A percentile compares a stretch with the other conserved stretches of the same genome.
Evolutionary conservation across 53 echinoderm and acorn worm species (phyloP).

Genomic region (Actinopyga echinites): DNA sequence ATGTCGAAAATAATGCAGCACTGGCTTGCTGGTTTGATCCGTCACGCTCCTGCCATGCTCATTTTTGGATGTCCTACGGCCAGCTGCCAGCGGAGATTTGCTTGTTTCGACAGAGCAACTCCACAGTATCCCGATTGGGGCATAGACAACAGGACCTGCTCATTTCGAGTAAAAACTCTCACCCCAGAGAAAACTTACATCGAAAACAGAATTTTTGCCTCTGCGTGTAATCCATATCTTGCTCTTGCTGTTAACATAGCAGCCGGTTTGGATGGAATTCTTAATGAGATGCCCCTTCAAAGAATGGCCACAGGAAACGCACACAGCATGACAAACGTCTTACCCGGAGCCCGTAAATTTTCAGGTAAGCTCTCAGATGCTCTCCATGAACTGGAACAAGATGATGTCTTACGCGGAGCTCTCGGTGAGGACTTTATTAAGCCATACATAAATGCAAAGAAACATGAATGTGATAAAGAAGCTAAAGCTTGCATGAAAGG

Average conservation of each 20-base stretch:
- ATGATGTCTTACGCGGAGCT: slow-evolving; percentile 53
- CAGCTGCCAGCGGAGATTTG: slow-evolving; percentile 60
- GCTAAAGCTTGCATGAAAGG: slow-evolving; percentile 38
- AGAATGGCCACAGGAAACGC: slow-evolving; percentile 37
- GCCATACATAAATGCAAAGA: slow-evolving; percentile 48
- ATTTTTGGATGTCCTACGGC: slow-evolving; percentile 58
- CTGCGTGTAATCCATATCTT: slow-evolving; percentile 68
- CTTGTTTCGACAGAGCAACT: neutral
- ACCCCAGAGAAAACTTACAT: slow-evolving; percentile 60
- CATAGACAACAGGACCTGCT: slow-evolving; percentile 64
- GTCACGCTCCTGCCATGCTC: slow-evolving; percentile 66
- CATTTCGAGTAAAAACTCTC: slow-evolving; percentile 58
- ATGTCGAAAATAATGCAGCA: slow-evolving; percentile 60
- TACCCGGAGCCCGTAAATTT: slow-evolving; percentile 15
- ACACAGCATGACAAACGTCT: neutral
- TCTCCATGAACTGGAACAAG: slow-evolving; percentile 51
- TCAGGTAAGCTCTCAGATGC: slow-evolving; percentile 57
- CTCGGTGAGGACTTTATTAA: slow-evolving; percentile 65
- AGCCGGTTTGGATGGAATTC: slow-evolving; percentile 74
- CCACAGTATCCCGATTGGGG: slow-evolving; percentile 68
- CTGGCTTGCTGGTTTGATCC: slow-evolving; percentile 79
- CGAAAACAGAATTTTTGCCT: slow-evolving; percentile 68
- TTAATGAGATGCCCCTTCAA: slow-evolving; percentile 45
- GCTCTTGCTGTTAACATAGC: slow-evolving; percentile 67
- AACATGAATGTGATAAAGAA: slow-evolving; percentile 50